phyloP scores from a whole-genome alignment of 2,888 invertebrate genomes.

The Merodon equestris region DNA sequence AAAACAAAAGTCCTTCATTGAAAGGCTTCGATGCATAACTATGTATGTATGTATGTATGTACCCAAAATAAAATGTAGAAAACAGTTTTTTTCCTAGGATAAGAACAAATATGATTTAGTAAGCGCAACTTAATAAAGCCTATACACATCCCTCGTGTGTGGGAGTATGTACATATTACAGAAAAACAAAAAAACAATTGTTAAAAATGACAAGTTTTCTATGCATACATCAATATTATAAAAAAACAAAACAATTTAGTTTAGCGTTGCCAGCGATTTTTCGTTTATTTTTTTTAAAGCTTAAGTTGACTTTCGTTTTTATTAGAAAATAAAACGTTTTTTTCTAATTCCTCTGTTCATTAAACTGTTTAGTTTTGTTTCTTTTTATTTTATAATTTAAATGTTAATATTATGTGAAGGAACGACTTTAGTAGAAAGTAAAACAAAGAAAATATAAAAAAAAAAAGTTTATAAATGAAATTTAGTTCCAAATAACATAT shows the following conservation, averaged over 20 bases:
- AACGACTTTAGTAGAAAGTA: conserved; percentile 35
- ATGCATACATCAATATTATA: conserved; percentile 5
- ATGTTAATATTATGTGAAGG: conserved; percentile 46
- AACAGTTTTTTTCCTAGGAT: conserved; percentile 33
- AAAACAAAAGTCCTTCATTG: conserved; percentile 15
- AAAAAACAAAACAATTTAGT: conserved; percentile 26
- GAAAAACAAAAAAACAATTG: conserved; percentile 7
- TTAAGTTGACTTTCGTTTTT: conserved; percentile 44
- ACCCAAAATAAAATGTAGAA: conserved; percentile 44
- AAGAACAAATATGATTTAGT: conserved; percentile 24
- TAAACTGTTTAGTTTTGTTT: conserved; percentile 20
- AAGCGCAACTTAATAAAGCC: conserved; percentile 36
- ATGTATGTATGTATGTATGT: not conserved
- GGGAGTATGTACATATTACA: conserved; percentile 1
- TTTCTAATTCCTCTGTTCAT: not conserved
- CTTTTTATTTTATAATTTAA: conserved; percentile 30
- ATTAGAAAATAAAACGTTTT: too few species aligned
- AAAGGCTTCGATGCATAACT: conserved; percentile 33
- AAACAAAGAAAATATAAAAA: conserved; percentile 6
- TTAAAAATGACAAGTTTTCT: conserved; percentile 35
- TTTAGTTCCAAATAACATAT: not conserved
- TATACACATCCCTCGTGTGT: too few species aligned
- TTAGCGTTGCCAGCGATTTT: conserved; percentile 61
- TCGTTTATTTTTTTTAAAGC: conserved; percentile 4
- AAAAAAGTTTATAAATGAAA: too few species aligned